Evolutionary conservation across 2,888 invertebrate genomes (phyloP).

Genomic region (Hoplodrina ambigua): DNA sequence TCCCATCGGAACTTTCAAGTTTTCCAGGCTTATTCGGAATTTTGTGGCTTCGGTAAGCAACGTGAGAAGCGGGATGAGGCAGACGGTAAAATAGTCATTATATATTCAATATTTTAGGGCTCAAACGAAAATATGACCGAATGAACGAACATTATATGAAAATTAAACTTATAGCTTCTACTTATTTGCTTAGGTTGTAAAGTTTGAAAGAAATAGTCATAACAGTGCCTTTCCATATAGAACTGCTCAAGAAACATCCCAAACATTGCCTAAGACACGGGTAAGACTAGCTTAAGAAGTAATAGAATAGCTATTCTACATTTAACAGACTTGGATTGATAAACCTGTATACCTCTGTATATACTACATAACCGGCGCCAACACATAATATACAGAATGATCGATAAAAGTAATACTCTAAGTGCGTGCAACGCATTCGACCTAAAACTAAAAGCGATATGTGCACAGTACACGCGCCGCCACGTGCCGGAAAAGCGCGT

Average conservation of each 20-base stretch:
- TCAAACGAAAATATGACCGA: not conserved
- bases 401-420: conserved; percentile 76
- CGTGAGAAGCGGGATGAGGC: conserved; percentile 48
- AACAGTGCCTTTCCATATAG: too few species aligned
- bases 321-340: conserved; percentile 7
- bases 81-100: conserved; percentile 10
- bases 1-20: conserved; percentile 81
- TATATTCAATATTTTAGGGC: conserved; percentile 3
- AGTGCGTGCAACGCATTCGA: conserved; percentile 77
- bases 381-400: conserved; percentile 51
- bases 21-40: conserved; percentile 61
- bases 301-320: not conserved
- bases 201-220: too few species aligned
- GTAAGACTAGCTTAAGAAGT: not conserved
- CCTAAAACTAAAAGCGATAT: conserved; percentile 75
- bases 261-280: not conserved
- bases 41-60: conserved; percentile 46
- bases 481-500: conserved; percentile 87
- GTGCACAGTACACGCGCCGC: conserved; percentile 79
- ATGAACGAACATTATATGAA: not conserved
- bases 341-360: not conserved
- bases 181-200: too few species aligned
- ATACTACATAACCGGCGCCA: conserved; percentile 23
- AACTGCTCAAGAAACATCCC: too few species aligned
- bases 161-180: not conserved